Evolutionary conservation across 2,888 invertebrate genomes (phyloP).

Genomic region (Drosophila prostipennis): DNA sequence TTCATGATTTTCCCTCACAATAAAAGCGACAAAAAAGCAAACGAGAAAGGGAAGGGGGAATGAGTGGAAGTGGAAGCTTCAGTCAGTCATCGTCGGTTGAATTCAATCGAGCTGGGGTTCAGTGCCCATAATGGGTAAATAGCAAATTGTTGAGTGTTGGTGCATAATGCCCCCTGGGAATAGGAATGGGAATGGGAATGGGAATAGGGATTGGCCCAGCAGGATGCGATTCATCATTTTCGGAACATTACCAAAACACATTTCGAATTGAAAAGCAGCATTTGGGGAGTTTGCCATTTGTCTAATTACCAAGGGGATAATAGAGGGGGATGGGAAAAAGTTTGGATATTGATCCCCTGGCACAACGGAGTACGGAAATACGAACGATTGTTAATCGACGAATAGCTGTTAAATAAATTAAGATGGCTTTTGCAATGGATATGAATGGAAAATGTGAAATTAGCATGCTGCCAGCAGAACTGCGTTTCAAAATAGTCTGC

Average conservation of each 20-base stretch:
- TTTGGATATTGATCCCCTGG: constrained; percentile 1
- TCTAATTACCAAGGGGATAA: constrained; percentile 11
- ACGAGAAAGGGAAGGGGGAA: not conserved
- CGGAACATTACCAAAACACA: constrained; percentile 21
- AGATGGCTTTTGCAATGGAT: not conserved
- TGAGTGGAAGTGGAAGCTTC: not conserved
- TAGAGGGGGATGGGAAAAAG: not conserved
- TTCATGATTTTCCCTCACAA: constrained; percentile 25
- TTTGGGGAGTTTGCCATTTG: constrained; percentile 11
- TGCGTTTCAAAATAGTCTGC: no score
- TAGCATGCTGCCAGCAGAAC: no score
- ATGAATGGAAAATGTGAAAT: no score
- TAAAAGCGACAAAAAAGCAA: constrained; percentile 13
- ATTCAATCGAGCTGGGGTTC: constrained; percentile 8
- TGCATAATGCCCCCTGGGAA: constrained; percentile 11
- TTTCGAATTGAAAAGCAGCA: constrained; percentile 11
- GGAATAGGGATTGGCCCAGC: not conserved
- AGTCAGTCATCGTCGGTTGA: constrained; percentile 3
- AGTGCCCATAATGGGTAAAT: constrained; percentile 19
- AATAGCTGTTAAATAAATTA: not conserved
- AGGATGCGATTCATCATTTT: constrained; percentile 32
- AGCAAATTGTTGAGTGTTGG: constrained; percentile 29
- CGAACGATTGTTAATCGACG: constrained; percentile 4
- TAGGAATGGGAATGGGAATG: constrained; percentile 1
- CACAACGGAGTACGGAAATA: not conserved